Conservation (phyloP, 92 coral and sea anemone genomes). For the Hydrozoanthus gracilis region DNA sequence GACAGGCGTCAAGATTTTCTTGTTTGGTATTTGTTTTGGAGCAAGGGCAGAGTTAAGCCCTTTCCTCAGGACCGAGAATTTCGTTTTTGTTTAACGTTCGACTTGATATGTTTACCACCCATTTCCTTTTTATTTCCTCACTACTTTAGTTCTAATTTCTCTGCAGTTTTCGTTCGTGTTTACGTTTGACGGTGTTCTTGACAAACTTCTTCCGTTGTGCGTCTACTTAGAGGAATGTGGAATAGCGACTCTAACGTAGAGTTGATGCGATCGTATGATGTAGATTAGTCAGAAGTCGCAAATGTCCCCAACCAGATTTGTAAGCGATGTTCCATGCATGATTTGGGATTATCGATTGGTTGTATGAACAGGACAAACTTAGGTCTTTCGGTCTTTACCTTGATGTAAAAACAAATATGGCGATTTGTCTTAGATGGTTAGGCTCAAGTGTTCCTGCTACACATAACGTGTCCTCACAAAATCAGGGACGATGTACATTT, state of each 20-base stretch:
- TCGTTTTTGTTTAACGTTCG: slow-evolving; percentile 31
- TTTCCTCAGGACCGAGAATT: slow-evolving; percentile 40
- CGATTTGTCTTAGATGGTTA: neutral
- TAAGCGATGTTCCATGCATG: neutral
- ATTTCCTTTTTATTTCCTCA: slow-evolving; percentile 25
- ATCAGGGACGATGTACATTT: no score
- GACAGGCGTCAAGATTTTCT: neutral
- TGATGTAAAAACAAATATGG: slow-evolving; percentile 9
- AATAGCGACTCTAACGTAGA: neutral
- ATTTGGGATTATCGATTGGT: neutral
- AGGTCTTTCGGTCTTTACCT: neutral
- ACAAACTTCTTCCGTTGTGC: slow-evolving; percentile 21
- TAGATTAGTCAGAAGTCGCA: neutral
- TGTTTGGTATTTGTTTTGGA: neutral
- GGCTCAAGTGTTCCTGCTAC: neutral
- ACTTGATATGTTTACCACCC: slow-evolving; percentile 41
- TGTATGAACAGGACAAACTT: neutral
- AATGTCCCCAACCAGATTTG: neutral
- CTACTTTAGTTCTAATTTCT: neutral
- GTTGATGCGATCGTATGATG: slow-evolving; percentile 10
- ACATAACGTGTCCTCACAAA: no score
- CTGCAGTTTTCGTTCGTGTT: slow-evolving; percentile 36
- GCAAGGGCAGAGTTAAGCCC: slow-evolving; percentile 47
- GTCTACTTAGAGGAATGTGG: slow-evolving; percentile 14
- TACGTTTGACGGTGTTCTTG: slow-evolving; percentile 9